Evolutionary conservation across 2,888 invertebrate species (phyloP).

Genomic region (Hyposoter dolosus): DNA sequence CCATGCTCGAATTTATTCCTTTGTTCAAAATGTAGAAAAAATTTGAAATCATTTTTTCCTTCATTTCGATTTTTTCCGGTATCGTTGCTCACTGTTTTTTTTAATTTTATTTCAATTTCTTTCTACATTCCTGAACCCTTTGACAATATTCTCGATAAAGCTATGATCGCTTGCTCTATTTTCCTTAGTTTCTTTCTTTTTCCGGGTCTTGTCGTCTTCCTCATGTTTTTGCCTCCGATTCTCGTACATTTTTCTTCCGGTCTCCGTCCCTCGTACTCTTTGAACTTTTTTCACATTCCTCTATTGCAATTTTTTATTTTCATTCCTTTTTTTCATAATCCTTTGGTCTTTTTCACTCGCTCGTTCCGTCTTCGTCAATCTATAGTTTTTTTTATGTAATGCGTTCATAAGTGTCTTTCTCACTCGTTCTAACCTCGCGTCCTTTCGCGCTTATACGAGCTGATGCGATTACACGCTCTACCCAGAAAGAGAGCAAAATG

Average conservation of each 20-base stretch:
- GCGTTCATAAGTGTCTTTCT: slow-evolving; percentile 17
- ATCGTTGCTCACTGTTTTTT: background rate
- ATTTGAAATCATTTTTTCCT: background rate
- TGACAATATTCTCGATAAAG: background rate
- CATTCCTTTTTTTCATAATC: background rate
- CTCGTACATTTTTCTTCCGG: background rate
- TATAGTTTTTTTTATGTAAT: slow-evolving; percentile 3
- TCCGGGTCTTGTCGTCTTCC: background rate
- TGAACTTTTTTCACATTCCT: background rate
- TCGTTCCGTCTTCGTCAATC: background rate
- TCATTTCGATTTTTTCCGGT: background rate
- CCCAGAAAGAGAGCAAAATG: slow-evolving; percentile 30
- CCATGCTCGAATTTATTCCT: background rate
- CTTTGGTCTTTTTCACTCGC: background rate
- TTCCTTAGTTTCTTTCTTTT: background rate
- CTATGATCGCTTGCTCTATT: background rate
- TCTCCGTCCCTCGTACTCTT: background rate
- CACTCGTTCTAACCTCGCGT: slow-evolving; percentile 12
- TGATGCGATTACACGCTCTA: slow-evolving; percentile 57
- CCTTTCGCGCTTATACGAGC: slow-evolving; percentile 41
- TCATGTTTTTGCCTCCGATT: background rate
- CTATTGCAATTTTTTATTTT: background rate
- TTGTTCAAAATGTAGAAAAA: background rate
- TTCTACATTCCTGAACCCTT: background rate
- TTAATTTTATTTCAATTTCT: background rate